phyloP scores from a whole-genome alignment of 2,888 invertebrate species.

The Drosophila lacicola region DNA sequence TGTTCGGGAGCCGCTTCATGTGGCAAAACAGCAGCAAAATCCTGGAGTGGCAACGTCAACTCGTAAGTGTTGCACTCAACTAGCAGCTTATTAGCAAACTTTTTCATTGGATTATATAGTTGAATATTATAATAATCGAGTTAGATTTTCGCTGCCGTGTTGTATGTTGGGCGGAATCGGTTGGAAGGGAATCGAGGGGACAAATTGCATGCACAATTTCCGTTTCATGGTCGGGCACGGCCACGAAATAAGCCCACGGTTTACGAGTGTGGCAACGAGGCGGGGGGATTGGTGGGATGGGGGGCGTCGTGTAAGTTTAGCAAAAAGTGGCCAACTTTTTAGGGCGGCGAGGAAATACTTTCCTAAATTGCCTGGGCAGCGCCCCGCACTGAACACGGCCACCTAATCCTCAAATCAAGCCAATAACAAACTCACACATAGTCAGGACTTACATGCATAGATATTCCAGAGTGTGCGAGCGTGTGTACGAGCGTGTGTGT shows the following conservation, averaged over 20 bases:
- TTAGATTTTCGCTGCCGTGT: constrained; percentile 62
- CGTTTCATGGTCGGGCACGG: constrained; percentile 57
- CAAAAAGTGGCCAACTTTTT: constrained; percentile 77
- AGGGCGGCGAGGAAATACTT: constrained; percentile 75
- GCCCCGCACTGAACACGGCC: neutral
- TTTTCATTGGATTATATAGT: constrained; percentile 76
- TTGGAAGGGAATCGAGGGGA: constrained; percentile 1
- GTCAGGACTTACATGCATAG: constrained; percentile 8
- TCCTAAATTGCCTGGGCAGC: constrained; percentile 74
- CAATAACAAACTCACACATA: constrained; percentile 49
- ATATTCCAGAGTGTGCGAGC: neutral
- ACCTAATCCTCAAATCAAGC: constrained; percentile 22
- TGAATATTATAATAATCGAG: constrained; percentile 79
- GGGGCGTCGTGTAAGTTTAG: constrained; percentile 40
- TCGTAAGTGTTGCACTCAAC: constrained; percentile 65
- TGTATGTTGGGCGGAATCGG: neutral
- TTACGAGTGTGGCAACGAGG: constrained; percentile 46
- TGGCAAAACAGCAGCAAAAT: constrained; percentile 39
- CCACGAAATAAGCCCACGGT: constrained; percentile 72
- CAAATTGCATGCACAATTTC: constrained; percentile 76
- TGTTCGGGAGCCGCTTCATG: constrained; percentile 7
- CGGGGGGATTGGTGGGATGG: constrained; percentile 1
- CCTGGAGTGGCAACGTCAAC: constrained; percentile 28
- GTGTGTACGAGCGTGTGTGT: neutral
- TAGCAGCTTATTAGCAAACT: constrained; percentile 78